These are phyloP conservation scores for Carassius carassius DNA, from an alignment of 2,113 vertebrate genomes.

Conservation along the genomic window DNA sequence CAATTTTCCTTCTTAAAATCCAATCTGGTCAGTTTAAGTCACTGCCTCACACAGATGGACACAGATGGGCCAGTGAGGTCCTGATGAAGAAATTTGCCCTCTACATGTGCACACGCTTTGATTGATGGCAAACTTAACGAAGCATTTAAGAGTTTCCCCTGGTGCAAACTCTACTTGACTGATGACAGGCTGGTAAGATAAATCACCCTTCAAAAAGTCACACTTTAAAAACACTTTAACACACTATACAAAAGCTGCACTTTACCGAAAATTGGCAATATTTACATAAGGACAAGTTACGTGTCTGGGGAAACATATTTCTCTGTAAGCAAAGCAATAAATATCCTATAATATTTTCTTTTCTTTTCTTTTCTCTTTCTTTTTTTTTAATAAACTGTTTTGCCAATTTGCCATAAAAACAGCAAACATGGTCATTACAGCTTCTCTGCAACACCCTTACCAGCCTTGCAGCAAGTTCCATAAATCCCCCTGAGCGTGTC, in stretches of 20 bases:
- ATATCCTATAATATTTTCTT: neutral
- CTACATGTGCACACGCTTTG: slow-evolving; percentile 31
- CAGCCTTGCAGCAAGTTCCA: neutral
- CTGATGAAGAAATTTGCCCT: slow-evolving; percentile 31
- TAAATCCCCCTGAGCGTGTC: slow-evolving; percentile 5
- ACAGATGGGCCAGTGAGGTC: slow-evolving; percentile 19
- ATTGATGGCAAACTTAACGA: slow-evolving; percentile 51
- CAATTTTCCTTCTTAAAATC: slow-evolving; percentile 30
- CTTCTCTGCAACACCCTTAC: neutral
- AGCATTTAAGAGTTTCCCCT: slow-evolving; percentile 40
- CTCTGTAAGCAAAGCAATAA: neutral
- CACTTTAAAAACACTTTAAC: neutral
- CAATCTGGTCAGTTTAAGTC: slow-evolving; percentile 23
- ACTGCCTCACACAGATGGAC: slow-evolving; percentile 2
- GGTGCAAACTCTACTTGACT: slow-evolving; percentile 27
- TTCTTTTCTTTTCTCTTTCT: no score
- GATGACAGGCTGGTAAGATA: slow-evolving; percentile 15
- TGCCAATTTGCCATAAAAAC: neutral
- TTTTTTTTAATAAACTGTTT: neutral
- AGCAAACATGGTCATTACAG: neutral
- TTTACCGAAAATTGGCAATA: neutral
- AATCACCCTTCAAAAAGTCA: slow-evolving; percentile 23
- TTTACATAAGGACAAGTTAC: neutral
- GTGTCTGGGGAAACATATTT: neutral
- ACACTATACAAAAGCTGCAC: neutral